Conservation (phyloP, 2,888 invertebrate species). For the Drepana falcataria region DNA sequence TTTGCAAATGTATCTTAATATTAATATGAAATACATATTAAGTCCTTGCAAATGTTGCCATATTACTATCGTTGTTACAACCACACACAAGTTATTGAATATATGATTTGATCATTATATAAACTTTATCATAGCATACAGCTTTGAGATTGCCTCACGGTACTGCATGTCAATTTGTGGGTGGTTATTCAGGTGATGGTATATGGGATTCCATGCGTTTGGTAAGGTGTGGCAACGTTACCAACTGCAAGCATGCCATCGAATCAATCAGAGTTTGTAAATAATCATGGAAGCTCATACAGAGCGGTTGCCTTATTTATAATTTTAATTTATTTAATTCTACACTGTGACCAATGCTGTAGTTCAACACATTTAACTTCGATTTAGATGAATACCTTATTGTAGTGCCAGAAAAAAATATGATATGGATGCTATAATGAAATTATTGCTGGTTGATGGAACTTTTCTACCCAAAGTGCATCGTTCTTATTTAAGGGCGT, state of each 20-base stretch:
- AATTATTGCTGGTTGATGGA: no score
- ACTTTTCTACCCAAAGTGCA: no score
- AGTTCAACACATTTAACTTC: background rate
- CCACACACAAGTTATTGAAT: background rate
- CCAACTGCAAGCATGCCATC: background rate
- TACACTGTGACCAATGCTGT: background rate
- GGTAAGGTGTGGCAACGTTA: background rate
- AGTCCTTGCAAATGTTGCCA: background rate
- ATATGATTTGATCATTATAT: constrained; percentile 1
- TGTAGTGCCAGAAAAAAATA: no score
- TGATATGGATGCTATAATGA: no score
- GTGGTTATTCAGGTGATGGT: constrained; percentile 17
- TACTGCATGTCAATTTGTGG: constrained; percentile 17
- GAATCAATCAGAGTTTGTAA: background rate
- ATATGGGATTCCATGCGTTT: constrained; percentile 21
- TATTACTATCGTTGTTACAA: background rate
- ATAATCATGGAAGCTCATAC: background rate
- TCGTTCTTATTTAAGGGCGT: no score
- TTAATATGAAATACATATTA: no score
- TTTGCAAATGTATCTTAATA: no score
- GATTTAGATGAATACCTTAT: no score
- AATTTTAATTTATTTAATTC: background rate
- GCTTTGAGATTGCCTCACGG: background rate
- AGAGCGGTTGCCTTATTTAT: background rate
- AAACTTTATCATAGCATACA: background rate